These are phyloP conservation scores for Drosophila pseudoobscura DNA, from an alignment of 1,140 invertebrate species.

Conservation along the genomic window DNA sequence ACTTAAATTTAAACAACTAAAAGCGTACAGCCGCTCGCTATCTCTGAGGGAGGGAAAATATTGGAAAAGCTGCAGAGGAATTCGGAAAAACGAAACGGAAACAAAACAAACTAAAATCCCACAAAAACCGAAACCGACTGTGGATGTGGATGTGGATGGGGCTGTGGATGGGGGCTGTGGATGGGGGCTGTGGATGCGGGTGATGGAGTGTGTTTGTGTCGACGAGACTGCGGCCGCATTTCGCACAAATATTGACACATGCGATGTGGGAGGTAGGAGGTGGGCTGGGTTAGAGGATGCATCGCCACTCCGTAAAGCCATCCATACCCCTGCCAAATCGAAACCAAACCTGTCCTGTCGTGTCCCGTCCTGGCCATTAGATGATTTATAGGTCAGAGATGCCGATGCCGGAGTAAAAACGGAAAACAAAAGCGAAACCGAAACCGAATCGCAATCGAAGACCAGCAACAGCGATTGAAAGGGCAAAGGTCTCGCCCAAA, in stretches of 20 bases:
- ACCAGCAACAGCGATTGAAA: conserved; percentile 68
- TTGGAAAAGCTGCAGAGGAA: not conserved
- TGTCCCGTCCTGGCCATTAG: conserved; percentile 68
- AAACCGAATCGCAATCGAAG: conserved; percentile 25
- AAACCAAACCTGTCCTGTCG: conserved; percentile 55
- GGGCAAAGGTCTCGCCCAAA: conserved; percentile 1
- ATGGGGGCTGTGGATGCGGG: not conserved
- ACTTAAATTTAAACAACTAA: conserved; percentile 80
- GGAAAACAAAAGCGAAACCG: conserved; percentile 56
- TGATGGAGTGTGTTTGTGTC: conserved; percentile 76
- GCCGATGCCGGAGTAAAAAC: conserved; percentile 33
- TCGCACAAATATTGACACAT: conserved; percentile 80
- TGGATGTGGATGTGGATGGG: conserved; percentile 12
- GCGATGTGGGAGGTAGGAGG: not conserved
- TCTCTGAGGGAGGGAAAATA: not conserved
- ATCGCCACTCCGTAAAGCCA: not conserved
- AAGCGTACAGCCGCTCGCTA: conserved; percentile 16
- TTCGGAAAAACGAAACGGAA: conserved; percentile 29
- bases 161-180: conserved; percentile 3
- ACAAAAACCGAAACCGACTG: conserved; percentile 49
- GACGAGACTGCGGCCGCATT: conserved; percentile 74
- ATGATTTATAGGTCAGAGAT: conserved; percentile 76
- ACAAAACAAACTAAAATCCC: conserved; percentile 51
- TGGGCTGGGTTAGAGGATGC: not conserved
- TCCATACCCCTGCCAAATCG: not conserved